Conservation (phyloP, 1,140 invertebrate genomes). For the Melipona quadrifasciata region DNA sequence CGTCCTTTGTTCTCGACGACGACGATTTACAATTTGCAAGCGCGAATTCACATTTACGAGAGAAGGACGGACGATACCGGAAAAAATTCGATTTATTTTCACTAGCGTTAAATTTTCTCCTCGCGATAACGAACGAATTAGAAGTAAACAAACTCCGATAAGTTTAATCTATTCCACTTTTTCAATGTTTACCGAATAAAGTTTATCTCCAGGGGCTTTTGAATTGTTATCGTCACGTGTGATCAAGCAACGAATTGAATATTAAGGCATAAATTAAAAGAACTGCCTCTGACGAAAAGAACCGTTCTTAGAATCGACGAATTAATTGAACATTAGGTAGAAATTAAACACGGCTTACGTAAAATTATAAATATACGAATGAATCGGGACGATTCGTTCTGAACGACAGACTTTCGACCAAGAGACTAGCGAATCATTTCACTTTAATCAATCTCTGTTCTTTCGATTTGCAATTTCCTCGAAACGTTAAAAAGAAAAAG, state of each 20-base stretch:
- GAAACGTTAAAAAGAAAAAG: too few species aligned
- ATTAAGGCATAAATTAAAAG: too few species aligned
- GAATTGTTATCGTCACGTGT: background rate
- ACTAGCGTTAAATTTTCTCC: background rate
- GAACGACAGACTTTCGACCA: too few species aligned
- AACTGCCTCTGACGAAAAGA: background rate
- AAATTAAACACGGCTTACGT: too few species aligned
- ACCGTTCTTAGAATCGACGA: background rate
- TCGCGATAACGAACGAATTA: background rate
- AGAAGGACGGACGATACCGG: background rate
- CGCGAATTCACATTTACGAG: too few species aligned
- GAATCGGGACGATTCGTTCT: too few species aligned
- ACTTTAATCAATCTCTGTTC: too few species aligned
- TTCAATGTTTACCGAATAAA: background rate
- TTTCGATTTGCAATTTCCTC: too few species aligned
- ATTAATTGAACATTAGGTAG: too few species aligned
- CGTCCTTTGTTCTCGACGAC: conserved; percentile 35
- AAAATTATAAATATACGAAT: too few species aligned
- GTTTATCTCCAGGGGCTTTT: background rate
- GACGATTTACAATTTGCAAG: conserved; percentile 31
- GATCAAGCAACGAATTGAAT: background rate
- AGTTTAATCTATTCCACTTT: background rate
- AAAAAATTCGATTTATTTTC: background rate
- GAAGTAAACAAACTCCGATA: background rate
- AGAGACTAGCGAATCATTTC: too few species aligned